Base-by-base conservation (phyloP, 2,113 vertebrate species). In the Falco punctatus region DNA sequence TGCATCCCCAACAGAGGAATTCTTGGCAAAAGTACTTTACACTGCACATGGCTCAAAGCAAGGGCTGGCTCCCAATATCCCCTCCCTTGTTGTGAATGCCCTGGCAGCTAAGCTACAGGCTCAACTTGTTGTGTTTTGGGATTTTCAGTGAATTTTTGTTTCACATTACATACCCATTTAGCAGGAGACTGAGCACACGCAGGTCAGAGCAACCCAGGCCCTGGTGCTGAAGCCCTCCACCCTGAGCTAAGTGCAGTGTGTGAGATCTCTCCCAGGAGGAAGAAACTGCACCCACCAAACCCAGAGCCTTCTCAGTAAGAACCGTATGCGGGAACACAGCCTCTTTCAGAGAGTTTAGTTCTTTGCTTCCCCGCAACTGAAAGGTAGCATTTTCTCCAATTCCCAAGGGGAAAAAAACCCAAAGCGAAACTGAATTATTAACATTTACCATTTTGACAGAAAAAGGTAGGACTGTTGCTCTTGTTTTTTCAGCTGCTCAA, bases 401-500 rank as follows among this genome's bases (percentile, higher is more conserved):
- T 70, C 30, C 19, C 12, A 14, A 3, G 59, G 24, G 23, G 59
- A 15, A 8, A n/a, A 23, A 44, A 64, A 49, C 38, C 9, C 33
- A 32, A 67, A 91, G 27, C 9, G 66, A 62, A 91, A 35, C 27
- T 6, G 9, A 73, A 67, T 51, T 78, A 74, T 32, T 67, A 48
- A 52, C 9, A 5, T 22, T 61, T 46, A 61, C 0, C 1, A 33
- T 58, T 67, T 71, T 54, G 19, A 66, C 4, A n/a, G 61, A 55
- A 73, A 49, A 94, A 67, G 8, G 15, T 23, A 26, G 3, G 5
- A 66, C 32, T 69, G 5, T 81, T 86, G 32, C 10, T 90, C 18
- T 57, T 55, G 49, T 40, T 42, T 88, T 84, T 92, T 89, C 83
- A 96, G n/a, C 73, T 84, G 57, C 46, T 73, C n/a, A 67, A 61